Evolutionary conservation across 2,888 invertebrate genomes (phyloP).

Genomic region (Drosophila histrio): DNA sequence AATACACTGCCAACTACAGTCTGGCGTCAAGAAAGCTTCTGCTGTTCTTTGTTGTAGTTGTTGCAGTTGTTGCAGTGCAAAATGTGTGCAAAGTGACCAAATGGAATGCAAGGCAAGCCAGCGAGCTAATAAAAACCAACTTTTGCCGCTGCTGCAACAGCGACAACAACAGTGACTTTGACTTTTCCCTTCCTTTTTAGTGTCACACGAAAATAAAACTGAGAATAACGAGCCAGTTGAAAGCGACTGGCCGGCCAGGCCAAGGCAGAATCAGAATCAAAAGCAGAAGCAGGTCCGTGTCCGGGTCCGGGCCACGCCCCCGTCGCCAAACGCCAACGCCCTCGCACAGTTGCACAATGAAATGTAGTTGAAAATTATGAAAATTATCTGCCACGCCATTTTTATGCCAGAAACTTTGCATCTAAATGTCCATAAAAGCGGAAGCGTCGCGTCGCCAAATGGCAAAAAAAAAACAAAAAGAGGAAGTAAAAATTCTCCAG

Average conservation of each 20-base stretch:
- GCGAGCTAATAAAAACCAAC: conserved; percentile 69
- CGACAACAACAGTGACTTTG: conserved; percentile 46
- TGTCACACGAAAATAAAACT: conserved; percentile 73
- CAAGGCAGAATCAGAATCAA: neutral
- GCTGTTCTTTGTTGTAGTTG: neutral
- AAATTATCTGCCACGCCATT: conserved; percentile 79
- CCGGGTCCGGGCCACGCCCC: conserved; percentile 43
- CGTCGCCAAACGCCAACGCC: conserved; percentile 56
- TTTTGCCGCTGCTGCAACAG: conserved; percentile 48
- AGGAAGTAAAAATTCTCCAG: conserved; percentile 8
- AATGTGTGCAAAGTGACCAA: conserved; percentile 49
- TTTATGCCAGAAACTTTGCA: conserved; percentile 80
- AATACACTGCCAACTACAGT: conserved; percentile 63
- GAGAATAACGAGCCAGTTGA: conserved; percentile 65
- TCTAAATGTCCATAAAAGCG: conserved; percentile 80
- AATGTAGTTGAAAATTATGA: conserved; percentile 80
- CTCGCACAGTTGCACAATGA: conserved; percentile 69
- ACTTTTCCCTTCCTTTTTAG: conserved; percentile 69
- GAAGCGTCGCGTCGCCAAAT: conserved; percentile 70
- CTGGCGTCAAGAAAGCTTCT: conserved; percentile 33
- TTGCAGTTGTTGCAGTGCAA: conserved; percentile 12
- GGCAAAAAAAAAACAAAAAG: conserved; percentile 32
- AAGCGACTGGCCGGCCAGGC: conserved; percentile 39
- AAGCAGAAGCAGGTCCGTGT: neutral
- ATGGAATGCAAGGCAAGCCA: conserved; percentile 51